A percentile compares a stretch with the other conserved stretches of the same genome.
Conservation (phyloP, 2,888 invertebrate species). For the Erannis defoliaria region DNA sequence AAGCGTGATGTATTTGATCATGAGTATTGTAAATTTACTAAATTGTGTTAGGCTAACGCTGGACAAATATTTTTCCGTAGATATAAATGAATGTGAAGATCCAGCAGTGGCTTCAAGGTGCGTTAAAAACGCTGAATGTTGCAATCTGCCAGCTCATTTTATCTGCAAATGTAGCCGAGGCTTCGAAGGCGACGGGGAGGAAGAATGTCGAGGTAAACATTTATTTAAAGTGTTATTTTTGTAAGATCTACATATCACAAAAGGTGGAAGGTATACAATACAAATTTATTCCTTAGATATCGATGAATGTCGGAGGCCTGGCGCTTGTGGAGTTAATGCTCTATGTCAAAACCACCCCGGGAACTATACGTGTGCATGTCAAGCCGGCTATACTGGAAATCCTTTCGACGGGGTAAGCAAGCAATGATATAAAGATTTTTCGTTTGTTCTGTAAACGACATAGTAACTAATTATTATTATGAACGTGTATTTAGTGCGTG, state of each 20-base stretch:
- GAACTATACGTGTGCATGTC: conserved; percentile 95
- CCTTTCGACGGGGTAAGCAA: conserved; percentile 85
- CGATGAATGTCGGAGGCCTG: conserved; percentile 94
- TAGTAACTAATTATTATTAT: not conserved
- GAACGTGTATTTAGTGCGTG: conserved; percentile 86
- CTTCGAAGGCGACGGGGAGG: conserved; percentile 96
- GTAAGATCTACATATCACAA: conserved; percentile 27
- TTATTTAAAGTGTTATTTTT: not conserved
- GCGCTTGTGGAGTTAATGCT: conserved; percentile 93
- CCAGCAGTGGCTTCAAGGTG: conserved; percentile 94
- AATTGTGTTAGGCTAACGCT: no score
- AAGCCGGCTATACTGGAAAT: conserved; percentile 94
- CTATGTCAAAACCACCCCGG: conserved; percentile 94
- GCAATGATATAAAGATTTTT: conserved; percentile 44
- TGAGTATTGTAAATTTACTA: no score
- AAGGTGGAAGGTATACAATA: not conserved
- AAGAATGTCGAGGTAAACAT: conserved; percentile 90
- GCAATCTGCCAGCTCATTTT: conserved; percentile 97
- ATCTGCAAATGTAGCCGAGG: conserved; percentile 97
- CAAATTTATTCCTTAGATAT: conserved; percentile 87
- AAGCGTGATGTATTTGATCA: no score
- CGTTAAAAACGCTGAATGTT: conserved; percentile 97
- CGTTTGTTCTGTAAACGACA: not conserved
- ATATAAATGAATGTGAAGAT: conserved; percentile 97
- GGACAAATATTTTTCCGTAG: conserved; percentile 52